These are phyloP conservation scores for Mola mola DNA, from an alignment of 2,113 vertebrate species.

Conservation along the genomic window DNA sequence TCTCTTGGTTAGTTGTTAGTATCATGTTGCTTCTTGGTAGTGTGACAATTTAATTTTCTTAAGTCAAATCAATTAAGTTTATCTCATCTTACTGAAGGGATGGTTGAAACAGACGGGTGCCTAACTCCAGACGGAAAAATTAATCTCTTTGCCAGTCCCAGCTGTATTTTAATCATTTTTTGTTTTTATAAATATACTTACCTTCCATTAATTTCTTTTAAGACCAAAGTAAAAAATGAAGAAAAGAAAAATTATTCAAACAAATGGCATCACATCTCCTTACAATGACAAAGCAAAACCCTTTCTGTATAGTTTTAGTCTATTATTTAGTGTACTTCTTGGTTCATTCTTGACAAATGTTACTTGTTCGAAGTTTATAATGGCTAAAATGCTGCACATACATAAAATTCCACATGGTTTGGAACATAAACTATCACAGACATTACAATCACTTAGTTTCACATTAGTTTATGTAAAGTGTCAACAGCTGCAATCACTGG, in stretches of 20 bases:
- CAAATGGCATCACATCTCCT: slow-evolving; percentile 14
- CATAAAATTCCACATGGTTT: slow-evolving; percentile 11
- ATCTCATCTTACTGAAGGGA: slow-evolving; percentile 37
- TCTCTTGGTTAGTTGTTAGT: not conserved
- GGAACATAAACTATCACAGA: not conserved
- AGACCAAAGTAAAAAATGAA: slow-evolving; percentile 25
- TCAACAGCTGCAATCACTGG: slow-evolving; percentile 56
- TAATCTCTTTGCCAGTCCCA: not conserved
- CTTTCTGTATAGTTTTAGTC: no score
- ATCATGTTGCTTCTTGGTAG: not conserved
- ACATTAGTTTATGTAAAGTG: slow-evolving; percentile 25
- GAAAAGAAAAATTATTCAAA: not conserved
- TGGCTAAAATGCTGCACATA: not conserved
- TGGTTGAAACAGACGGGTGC: slow-evolving; percentile 27
- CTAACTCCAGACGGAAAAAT: slow-evolving; percentile 26
- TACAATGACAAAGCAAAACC: no score
- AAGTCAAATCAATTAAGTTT: slow-evolving; percentile 37
- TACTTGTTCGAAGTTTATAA: not conserved
- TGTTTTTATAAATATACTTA: slow-evolving; percentile 30
- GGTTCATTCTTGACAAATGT: not conserved
- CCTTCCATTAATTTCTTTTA: slow-evolving; percentile 35
- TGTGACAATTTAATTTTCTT: slow-evolving; percentile 40
- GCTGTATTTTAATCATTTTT: slow-evolving; percentile 32
- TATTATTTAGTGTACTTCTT: no score
- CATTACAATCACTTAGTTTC: slow-evolving; percentile 18